Evolutionary conservation across 2,113 vertebrate genomes (phyloP), one percentile per base, ranked within the genome.

Genomic region (Tetrax tetrax): DNA sequence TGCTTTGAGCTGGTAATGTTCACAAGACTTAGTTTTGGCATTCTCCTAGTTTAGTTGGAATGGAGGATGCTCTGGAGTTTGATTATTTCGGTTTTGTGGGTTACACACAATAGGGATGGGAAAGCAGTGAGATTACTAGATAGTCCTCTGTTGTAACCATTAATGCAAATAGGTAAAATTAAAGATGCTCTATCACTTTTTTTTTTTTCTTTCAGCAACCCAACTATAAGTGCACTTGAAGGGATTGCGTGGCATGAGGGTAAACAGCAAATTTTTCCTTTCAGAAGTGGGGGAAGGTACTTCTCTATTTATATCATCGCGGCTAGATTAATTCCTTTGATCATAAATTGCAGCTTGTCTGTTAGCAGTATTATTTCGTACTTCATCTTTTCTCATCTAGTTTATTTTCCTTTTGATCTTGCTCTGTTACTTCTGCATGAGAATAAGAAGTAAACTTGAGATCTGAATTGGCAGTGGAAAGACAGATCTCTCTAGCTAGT

Each of bases 401-500:
- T 79, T 96, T 92, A 80, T 79, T 84, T 89, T 84, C 41, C 94
- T 95, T 97, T 96, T 97, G 96, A 97, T 97, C 94, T 96, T 15
- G 1, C 77, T 82, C 86, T 84, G 89, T 95, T 95, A 82, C 38
- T 92, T 93, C 84, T 93, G 83, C 94, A 31, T 97, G 96, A 97
- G 61, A 29, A 68, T 94, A 95, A 92, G 93, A 65, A 89, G 61
- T 47, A 89, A 92, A 82, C 28, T 71, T 24, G 50, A 93, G 92
- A 53, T 38, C 74, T 50, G 28, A 68, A 43, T 4, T 95, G 74
- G 86, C 60, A 50, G 60, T n/a, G 28, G 35, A 25, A 84, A 84
- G 57, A 16, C 23, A 56, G 16, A 72, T 81, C 35, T 18, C 37
- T 87, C 33, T 33, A 84, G 76, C 56, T 78, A 51, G 68, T 41